Evolutionary conservation across 2,888 invertebrate genomes (phyloP).

Genomic region (Tricholauxania praeusta): DNA sequence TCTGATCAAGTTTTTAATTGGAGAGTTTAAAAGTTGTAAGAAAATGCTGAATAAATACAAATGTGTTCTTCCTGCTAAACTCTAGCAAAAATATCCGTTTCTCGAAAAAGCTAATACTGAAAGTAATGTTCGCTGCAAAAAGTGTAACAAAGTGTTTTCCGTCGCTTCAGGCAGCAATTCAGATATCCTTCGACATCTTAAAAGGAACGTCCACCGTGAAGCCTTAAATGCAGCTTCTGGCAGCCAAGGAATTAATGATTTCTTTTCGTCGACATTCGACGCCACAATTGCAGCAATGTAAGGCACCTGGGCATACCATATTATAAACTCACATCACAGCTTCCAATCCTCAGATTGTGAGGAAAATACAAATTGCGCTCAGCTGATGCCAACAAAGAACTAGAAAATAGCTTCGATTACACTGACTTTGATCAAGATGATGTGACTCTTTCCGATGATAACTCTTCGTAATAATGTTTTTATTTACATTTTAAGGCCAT

Average conservation of each 20-base stretch:
- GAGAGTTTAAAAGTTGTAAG: neutral
- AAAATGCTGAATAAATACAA: neutral
- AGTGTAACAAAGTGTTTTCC: slow-evolving; percentile 22
- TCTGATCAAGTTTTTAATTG: neutral
- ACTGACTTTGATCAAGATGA: too few relatives aligned
- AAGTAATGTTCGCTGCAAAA: neutral
- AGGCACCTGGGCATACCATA: neutral
- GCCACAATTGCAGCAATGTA: slow-evolving; percentile 26
- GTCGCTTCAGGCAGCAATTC: slow-evolving; percentile 24
- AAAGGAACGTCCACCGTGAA: neutral
- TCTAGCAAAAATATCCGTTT: neutral
- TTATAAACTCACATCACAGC: slow-evolving; percentile 11
- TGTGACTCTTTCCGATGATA: too few relatives aligned
- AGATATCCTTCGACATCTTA: slow-evolving; percentile 17
- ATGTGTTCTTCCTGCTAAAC: neutral
- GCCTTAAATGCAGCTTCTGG: slow-evolving; percentile 19
- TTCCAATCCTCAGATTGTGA: slow-evolving; percentile 15
- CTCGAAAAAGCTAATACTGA: slow-evolving; percentile 1
- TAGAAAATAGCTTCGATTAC: too few relatives aligned
- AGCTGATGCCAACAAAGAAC: too few relatives aligned
- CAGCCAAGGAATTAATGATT: slow-evolving; percentile 18
- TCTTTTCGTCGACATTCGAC: slow-evolving; percentile 26
- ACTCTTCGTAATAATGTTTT: too few relatives aligned
- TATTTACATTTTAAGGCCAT: too few relatives aligned
- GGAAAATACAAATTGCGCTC: neutral